These are phyloP conservation scores for Anabas testudineus DNA, from an alignment of 2,797 vertebrate genomes.

Conservation along the genomic window DNA sequence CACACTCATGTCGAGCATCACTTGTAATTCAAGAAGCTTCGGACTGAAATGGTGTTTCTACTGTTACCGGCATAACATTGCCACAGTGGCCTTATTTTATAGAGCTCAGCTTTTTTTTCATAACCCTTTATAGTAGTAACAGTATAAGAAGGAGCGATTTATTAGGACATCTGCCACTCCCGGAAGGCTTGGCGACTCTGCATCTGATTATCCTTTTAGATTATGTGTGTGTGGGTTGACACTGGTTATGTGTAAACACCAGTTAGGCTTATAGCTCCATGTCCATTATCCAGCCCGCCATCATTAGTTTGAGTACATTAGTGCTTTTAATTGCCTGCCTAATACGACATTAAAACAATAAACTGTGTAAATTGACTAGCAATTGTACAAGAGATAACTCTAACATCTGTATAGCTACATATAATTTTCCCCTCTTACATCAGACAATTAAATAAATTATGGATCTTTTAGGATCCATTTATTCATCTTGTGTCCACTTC, in stretches of 20 bases:
- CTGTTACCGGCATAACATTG: conserved; percentile 10
- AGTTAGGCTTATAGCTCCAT: neutral
- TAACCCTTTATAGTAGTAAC: conserved; percentile 12
- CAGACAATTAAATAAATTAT: no score
- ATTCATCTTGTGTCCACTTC: no score
- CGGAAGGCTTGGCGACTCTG: conserved; percentile 8
- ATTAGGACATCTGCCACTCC: conserved; percentile 32
- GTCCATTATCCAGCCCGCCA: neutral
- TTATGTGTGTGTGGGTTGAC: neutral
- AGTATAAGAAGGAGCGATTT: conserved; percentile 25
- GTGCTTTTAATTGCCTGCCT: neutral
- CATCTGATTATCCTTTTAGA: neutral
- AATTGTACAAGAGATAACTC: no score
- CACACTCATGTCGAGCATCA: conserved; percentile 43
- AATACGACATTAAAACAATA: neutral
- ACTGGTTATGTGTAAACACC: neutral
- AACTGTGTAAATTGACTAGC: no score
- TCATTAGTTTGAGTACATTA: neutral
- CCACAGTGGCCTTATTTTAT: conserved; percentile 19
- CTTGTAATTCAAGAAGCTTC: conserved; percentile 35
- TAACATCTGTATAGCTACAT: no score
- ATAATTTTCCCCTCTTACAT: no score
- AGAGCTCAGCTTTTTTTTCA: conserved; percentile 11
- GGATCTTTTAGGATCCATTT: no score
- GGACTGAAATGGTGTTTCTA: conserved; percentile 43